These are phyloP conservation scores for Melitaea athalia DNA, from an alignment of 2,888 invertebrate genomes.

Conservation along the genomic window DNA sequence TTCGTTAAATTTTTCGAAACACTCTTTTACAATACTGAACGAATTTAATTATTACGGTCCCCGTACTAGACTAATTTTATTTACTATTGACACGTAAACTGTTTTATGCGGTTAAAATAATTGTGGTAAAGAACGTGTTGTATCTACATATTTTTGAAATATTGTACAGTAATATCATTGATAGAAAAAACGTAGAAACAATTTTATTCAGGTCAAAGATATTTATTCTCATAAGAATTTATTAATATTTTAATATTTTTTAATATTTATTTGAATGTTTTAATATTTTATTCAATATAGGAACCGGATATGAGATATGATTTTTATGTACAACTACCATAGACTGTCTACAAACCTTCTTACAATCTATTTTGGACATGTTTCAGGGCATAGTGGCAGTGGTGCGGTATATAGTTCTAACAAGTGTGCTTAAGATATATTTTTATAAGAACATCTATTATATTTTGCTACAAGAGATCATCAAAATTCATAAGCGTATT, in stretches of 20 bases:
- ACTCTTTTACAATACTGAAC: too few species aligned
- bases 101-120: too few species aligned
- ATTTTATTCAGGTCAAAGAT: too few species aligned
- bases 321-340: background rate
- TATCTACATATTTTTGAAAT: too few species aligned
- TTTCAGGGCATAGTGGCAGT: constrained; percentile 37
- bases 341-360: background rate
- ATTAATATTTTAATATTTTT: too few species aligned
- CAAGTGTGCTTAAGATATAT: constrained; percentile 24
- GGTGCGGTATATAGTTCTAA: constrained; percentile 28
- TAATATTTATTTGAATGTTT: too few species aligned
- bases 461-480: constrained; percentile 50
- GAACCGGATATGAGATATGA: background rate
- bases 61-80: too few species aligned
- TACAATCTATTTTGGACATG: constrained; percentile 19
- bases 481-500: constrained; percentile 75
- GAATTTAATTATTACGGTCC: too few species aligned
- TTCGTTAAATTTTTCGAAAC: too few species aligned
- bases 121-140: too few species aligned
- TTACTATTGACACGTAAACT: background rate
- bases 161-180: background rate
- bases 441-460: constrained; percentile 9
- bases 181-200: background rate
- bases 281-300: background rate
- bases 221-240: too few species aligned